A percentile compares a stretch with the other conserved stretches of the same genome.
phyloP scores from a whole-genome alignment of 1,140 invertebrate species.

The Bombus difficillimus region DNA sequence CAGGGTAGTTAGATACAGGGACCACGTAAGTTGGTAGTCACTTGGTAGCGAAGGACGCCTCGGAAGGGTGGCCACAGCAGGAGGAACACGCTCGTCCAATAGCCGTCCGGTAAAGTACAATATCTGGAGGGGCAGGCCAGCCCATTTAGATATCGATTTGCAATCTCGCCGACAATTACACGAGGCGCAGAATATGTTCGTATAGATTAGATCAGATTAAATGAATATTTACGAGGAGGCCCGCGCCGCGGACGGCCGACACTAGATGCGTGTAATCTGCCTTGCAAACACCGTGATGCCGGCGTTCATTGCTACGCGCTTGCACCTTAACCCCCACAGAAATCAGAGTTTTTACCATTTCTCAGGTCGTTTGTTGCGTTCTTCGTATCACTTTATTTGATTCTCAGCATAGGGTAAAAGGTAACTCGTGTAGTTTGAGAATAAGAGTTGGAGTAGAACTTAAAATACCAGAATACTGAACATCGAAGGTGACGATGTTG shows the following conservation, averaged over 20 bases:
- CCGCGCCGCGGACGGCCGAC: slow-evolving; percentile 8
- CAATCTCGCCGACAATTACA: slow-evolving; percentile 70
- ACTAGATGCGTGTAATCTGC: slow-evolving; percentile 51
- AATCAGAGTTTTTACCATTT: neutral
- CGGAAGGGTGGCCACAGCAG: slow-evolving; percentile 4
- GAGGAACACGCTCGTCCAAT: slow-evolving; percentile 40
- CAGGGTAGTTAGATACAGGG: neutral
- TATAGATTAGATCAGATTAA: slow-evolving; percentile 72
- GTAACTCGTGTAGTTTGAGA: no score
- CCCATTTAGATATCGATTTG: slow-evolving; percentile 72
- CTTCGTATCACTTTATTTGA: no score
- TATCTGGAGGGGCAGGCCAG: slow-evolving; percentile 40
- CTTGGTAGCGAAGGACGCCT: neutral
- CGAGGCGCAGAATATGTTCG: slow-evolving; percentile 67
- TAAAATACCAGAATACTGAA: no score
- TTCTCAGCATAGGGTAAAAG: no score
- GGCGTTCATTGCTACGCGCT: slow-evolving; percentile 28
- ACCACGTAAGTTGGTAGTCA: slow-evolving; percentile 23
- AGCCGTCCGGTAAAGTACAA: slow-evolving; percentile 53
- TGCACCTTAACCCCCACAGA: neutral
- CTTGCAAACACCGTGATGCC: slow-evolving; percentile 38
- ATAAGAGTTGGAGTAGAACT: no score
- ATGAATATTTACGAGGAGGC: slow-evolving; percentile 68
- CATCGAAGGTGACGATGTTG: no score
- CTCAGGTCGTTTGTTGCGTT: neutral